Conservation (phyloP, 1,140 invertebrate genomes). For the Lepidotrigona ventralis region DNA sequence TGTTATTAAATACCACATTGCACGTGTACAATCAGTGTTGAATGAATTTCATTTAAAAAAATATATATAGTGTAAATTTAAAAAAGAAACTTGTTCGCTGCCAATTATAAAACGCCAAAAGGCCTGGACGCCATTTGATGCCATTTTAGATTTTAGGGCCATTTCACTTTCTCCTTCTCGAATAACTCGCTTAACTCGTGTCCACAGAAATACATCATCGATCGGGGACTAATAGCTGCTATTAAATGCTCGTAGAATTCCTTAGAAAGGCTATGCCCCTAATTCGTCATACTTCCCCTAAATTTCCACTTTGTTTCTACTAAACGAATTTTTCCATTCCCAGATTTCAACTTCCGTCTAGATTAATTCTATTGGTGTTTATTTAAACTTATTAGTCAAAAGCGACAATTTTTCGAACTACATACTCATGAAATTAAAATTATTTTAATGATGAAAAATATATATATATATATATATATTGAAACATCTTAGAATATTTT, state of each 20-base stretch:
- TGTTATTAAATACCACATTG: too few species aligned
- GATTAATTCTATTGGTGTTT: not conserved
- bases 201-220: not conserved
- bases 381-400: too few species aligned
- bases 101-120: too few species aligned
- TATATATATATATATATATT: too few species aligned
- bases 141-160: not conserved
- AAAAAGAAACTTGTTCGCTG: too few species aligned
- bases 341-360: not conserved
- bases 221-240: not conserved
- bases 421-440: too few species aligned
- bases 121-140: too few species aligned
- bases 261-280: too few species aligned
- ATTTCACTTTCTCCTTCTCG: not conserved
- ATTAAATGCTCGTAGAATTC: not conserved
- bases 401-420: too few species aligned
- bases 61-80: too few species aligned
- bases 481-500: not conserved
- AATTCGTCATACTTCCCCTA: conserved; percentile 2
- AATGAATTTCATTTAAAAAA: too few species aligned
- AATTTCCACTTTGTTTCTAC: not conserved
- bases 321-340: not conserved
- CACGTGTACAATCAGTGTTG: too few species aligned
- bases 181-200: not conserved
- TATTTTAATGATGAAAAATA: not conserved